These are phyloP conservation scores for Lanius ludovicianus DNA, from an alignment of 2,113 vertebrate genomes.

Conservation along the genomic window DNA sequence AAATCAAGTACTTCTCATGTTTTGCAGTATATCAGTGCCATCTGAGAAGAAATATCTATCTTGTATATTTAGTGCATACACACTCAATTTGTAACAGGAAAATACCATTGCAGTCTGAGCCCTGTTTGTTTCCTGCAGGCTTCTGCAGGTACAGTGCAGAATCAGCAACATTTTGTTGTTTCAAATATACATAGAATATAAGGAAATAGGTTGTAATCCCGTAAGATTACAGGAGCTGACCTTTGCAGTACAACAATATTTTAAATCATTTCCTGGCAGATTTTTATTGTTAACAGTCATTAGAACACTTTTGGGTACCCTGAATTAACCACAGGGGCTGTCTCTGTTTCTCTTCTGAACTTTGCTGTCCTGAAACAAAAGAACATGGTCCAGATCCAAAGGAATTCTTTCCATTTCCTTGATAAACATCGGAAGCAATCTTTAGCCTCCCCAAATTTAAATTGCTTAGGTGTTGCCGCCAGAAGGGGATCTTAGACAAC, in stretches of 20 bases:
- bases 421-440: not conserved
- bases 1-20: not conserved
- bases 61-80: not conserved
- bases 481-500: not conserved
- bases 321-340: not conserved
- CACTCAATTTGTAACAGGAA: not conserved
- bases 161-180: conserved; percentile 20
- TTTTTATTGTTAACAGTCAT: not conserved
- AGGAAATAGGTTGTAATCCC: conserved; percentile 29
- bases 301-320: not conserved
- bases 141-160: not conserved
- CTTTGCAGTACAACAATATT: not conserved
- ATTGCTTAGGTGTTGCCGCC: not conserved
- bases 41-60: not conserved
- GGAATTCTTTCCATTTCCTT: not conserved
- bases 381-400: not conserved
- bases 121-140: conserved; percentile 25
- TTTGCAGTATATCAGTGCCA: not conserved
- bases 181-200: not conserved
- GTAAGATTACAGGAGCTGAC: not conserved
- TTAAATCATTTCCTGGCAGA: conserved; percentile 7
- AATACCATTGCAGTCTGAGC: not conserved
- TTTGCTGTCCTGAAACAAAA: not conserved
- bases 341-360: not conserved
- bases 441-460: not conserved